Conservation (phyloP, 2,797 vertebrate genomes). For the Kryptolebias ocellatus region DNA sequence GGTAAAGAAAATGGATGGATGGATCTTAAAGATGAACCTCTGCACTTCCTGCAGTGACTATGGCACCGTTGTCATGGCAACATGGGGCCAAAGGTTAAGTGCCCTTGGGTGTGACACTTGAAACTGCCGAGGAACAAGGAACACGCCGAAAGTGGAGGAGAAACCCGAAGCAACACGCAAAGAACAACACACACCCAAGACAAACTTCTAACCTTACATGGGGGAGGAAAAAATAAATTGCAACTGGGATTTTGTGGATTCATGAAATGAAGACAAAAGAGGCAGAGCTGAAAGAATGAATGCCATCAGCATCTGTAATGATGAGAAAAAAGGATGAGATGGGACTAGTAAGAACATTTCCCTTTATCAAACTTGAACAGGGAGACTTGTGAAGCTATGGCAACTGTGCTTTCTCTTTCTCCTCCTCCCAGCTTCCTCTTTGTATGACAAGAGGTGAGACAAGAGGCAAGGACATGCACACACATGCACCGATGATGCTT, state of each 20-base stretch:
- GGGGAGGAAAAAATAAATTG: not conserved
- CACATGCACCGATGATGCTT: conserved; percentile 37
- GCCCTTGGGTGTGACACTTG: conserved; percentile 1
- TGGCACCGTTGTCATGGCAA: conserved; percentile 36
- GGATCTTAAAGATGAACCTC: not conserved
- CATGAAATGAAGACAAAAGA: conserved; percentile 1
- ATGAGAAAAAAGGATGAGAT: conserved; percentile 47
- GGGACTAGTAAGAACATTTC: conserved; percentile 48
- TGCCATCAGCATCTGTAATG: conserved; percentile 41
- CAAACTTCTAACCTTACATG: conserved; percentile 2
- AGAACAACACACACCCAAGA: not conserved
- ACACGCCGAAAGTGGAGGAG: not conserved
- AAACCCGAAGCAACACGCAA: not conserved
- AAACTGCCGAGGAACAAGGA: conserved; percentile 41
- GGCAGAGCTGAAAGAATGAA: conserved; percentile 22
- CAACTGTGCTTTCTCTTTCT: conserved; percentile 65
- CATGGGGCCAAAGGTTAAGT: conserved; percentile 45
- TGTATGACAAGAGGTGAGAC: conserved; percentile 37
- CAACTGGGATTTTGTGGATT: not conserved
- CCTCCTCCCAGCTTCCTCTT: conserved; percentile 54
- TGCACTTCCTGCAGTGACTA: conserved; percentile 14
- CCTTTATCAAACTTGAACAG: conserved; percentile 52
- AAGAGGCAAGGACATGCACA: conserved; percentile 44
- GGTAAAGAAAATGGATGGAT: too few species aligned
- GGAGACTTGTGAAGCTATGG: conserved; percentile 73